Conservation (phyloP, 1,140 invertebrate genomes). For the Kradibia gibbosae region DNA sequence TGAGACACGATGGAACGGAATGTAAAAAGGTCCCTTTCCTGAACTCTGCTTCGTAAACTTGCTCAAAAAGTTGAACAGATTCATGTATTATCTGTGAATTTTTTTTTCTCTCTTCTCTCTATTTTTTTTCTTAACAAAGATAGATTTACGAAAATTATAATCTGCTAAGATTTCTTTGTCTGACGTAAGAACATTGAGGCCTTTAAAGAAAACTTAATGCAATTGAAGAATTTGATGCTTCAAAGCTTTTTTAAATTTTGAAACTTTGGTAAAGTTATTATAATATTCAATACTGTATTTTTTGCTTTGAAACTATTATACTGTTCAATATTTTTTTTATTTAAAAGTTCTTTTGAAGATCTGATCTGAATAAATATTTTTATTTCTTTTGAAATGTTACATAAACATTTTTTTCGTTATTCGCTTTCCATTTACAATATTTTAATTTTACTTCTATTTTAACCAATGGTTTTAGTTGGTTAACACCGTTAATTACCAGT, state of each 20-base stretch:
- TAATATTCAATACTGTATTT: no score
- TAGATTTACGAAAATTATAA: not conserved
- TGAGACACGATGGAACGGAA: not conserved
- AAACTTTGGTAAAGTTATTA: no score
- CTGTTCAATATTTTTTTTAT: no score
- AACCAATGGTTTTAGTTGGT: no score
- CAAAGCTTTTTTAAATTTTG: not conserved
- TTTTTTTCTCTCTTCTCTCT: not conserved
- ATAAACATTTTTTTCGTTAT: no score
- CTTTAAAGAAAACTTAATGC: not conserved
- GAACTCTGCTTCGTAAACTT: not conserved
- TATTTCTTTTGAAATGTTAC: no score
- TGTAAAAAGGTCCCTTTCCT: not conserved
- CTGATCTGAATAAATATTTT: no score
- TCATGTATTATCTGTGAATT: not conserved
- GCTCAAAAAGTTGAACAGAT: not conserved
- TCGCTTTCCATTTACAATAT: no score
- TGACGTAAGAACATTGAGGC: not conserved
- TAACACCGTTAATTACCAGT: no score
- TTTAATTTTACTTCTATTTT: no score
- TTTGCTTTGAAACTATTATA: no score
- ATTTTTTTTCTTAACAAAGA: not conserved
- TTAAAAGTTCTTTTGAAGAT: no score
- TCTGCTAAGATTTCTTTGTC: not conserved
- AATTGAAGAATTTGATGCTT: not conserved